Percentiles rank a stretch among this genome's conserved stretches.
Evolutionary conservation across 2,797 vertebrate genomes (phyloP).

Genomic region (Ctenopoma kingsleyae): DNA sequence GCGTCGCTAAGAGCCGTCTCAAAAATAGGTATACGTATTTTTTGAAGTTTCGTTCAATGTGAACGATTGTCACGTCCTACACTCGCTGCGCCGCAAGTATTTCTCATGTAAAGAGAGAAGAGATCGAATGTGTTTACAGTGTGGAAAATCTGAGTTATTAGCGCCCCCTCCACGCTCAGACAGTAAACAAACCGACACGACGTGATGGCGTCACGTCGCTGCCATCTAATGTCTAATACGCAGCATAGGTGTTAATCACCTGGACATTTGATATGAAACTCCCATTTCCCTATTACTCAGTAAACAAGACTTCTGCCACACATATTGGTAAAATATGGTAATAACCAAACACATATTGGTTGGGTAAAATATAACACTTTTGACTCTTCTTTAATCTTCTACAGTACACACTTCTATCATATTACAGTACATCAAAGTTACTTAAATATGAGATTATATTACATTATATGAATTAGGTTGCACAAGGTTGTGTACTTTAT

Average conservation of each 20-base stretch:
- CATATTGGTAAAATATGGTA: too few relatives aligned
- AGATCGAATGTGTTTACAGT: constrained; percentile 40
- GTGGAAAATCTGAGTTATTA: constrained; percentile 22
- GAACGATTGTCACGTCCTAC: background rate
- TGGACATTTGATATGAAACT: too few relatives aligned
- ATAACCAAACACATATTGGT: too few relatives aligned
- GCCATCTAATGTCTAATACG: rapidly evolving
- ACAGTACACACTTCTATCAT: too few relatives aligned
- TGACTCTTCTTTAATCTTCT: too few relatives aligned
- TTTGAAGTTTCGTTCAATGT: background rate
- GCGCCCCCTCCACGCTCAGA: constrained; percentile 48
- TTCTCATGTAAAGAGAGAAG: background rate
- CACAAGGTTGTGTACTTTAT: too few relatives aligned
- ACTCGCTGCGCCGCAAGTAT: background rate
- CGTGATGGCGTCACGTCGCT: constrained; percentile 55
- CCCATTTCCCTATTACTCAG: too few relatives aligned
- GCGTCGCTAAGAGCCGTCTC: background rate
- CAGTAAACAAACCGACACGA: constrained; percentile 71
- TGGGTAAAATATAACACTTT: too few relatives aligned
- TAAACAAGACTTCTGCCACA: too few relatives aligned
- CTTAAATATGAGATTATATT: too few relatives aligned
- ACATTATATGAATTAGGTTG: too few relatives aligned
- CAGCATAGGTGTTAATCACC: background rate
- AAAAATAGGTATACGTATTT: background rate
- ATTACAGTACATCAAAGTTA: too few relatives aligned